phyloP scores from a whole-genome alignment of 1,140 invertebrate species.

The Apocrypta bakeri region DNA sequence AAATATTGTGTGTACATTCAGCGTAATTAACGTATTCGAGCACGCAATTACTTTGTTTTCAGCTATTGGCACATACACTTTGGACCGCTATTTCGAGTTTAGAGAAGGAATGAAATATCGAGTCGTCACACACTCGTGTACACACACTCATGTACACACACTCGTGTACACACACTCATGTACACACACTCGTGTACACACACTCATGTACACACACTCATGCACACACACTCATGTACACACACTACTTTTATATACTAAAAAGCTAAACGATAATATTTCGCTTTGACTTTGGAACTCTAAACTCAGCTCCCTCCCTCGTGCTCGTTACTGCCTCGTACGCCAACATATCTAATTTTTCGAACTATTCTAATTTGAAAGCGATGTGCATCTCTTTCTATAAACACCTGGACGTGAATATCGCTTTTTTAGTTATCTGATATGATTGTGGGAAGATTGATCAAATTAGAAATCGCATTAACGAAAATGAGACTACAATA shows the following conservation, averaged over 20 bases:
- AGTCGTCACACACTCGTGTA: no score
- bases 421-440: conserved; percentile 4
- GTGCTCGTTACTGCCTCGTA: conserved; percentile 12
- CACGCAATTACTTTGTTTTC: conserved; percentile 57
- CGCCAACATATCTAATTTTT: background rate
- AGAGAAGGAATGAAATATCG: conserved; percentile 50
- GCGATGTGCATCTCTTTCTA: background rate
- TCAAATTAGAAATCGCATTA: background rate
- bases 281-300: background rate
- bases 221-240: no score
- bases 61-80: conserved; percentile 70
- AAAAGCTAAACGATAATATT: conserved; percentile 46
- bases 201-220: no score
- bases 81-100: conserved; percentile 64
- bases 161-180: no score
- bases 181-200: no score
- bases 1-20: conserved; percentile 30
- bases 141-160: no score
- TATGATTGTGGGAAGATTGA: conserved; percentile 36
- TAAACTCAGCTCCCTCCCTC: background rate
- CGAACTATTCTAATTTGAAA: conserved; percentile 13
- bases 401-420: background rate
- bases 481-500: conserved; percentile 12
- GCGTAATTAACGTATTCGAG: conserved; percentile 4
- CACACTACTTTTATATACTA: conserved; percentile 17